Evolutionary conservation across 37 sponge, comb jelly and placozoan genomes (phyloP), one percentile per base, ranked within the genome.

Genomic region (Aphrocallistes beatrix): DNA sequence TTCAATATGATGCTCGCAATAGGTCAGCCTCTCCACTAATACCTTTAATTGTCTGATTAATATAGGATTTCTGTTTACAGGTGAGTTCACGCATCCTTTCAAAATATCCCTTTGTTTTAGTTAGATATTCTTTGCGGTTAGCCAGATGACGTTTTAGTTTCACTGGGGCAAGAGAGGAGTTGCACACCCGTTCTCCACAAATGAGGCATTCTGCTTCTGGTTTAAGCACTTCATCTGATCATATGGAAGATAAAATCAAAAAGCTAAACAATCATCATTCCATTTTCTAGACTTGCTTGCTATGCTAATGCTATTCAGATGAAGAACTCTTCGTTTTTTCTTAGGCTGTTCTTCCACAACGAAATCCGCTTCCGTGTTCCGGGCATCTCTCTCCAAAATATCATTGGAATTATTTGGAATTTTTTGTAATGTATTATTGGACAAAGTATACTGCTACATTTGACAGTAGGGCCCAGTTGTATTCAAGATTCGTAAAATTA

Each of bases 1-100:
- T 60, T 60, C 75, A 30, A 60, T 60, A 60, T 21, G 75, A 60
- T 60, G 34, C 75, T 60, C 75, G 25, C 75, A 60, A 60, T 13
- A 60, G 75, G 32, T 28, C 75, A 19, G 17, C n/a, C 25, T 13
- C 8, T 30, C 75, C 10, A 47, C 17, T 47, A 47, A 60, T 60
- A 60, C 75, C 75, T 30, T 60, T 60, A 6, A 60, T 60, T 32
- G 75, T 60, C 21, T 60, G 75, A 28, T 60, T 60, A 60, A 32
- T 25, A 30, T 19, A 32, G 75, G 32, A 60, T 60, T 60, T 60
- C 75, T 60, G 75, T 19, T 60, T 60, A 60, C 75, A 60, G 25
- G 75, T 60, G 75, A 60, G 75, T 60, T 60, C 32, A 32, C 75
- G 75, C 75, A 60, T 60, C 75, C 75, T 60, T 60, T 60, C 21